Conservation (phyloP, 1,140 invertebrate species). For the Drosophila burlai region DNA sequence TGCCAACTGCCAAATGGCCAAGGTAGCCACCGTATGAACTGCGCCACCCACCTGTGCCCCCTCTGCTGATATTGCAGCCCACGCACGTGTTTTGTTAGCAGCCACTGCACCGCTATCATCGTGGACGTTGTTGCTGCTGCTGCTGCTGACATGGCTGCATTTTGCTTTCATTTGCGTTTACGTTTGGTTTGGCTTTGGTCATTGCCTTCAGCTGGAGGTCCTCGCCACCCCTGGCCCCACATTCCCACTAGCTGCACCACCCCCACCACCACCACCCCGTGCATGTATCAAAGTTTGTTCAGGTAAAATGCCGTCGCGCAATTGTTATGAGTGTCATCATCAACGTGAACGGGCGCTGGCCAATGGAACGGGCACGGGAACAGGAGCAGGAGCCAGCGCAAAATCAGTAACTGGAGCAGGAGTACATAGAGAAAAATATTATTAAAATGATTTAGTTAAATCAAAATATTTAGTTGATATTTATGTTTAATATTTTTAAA, state of each 20-base stretch:
- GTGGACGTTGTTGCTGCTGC: constrained; percentile 45
- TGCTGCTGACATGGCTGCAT: constrained; percentile 69
- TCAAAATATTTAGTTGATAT: too few relatives aligned
- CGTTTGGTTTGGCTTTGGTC: constrained; percentile 72
- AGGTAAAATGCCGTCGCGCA: constrained; percentile 80
- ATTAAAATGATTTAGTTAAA: too few relatives aligned
- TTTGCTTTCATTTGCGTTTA: constrained; percentile 79
- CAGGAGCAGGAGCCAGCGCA: constrained; percentile 3
- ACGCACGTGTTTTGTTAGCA: constrained; percentile 69
- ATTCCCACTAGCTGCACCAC: neutral
- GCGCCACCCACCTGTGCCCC: neutral
- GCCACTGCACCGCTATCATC: constrained; percentile 65
- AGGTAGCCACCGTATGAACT: constrained; percentile 14
- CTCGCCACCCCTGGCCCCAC: neutral
- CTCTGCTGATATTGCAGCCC: constrained; percentile 12
- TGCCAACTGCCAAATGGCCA: constrained; percentile 74
- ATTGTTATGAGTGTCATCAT: constrained; percentile 82
- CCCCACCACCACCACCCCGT: constrained; percentile 3
- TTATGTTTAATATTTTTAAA: too few relatives aligned
- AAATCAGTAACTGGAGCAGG: constrained; percentile 24
- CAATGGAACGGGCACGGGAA: constrained; percentile 11
- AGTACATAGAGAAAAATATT: neutral
- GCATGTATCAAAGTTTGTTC: constrained; percentile 82
- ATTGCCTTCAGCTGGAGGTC: constrained; percentile 62
- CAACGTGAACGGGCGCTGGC: constrained; percentile 42